Evolutionary conservation across 2,113 vertebrate genomes (phyloP).

Genomic region (Mystacornis crossleyi): DNA sequence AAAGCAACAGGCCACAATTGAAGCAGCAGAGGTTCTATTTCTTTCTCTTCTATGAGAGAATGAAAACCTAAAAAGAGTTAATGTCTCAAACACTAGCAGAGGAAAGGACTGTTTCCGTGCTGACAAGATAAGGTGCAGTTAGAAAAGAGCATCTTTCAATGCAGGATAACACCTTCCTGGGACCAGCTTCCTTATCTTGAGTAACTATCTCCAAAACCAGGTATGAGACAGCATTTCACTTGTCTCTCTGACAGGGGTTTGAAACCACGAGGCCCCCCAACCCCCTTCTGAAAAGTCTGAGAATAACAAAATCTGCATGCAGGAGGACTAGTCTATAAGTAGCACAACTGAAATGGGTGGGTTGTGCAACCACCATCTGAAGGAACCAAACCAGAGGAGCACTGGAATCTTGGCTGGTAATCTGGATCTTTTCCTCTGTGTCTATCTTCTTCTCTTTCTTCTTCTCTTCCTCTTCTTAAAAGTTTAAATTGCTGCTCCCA

Average conservation of each 20-base stretch:
- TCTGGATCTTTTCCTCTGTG: neutral
- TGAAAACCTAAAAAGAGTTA: neutral
- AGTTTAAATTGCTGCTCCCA: neutral
- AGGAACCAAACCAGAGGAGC: neutral
- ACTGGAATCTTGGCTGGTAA: neutral
- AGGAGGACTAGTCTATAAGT: neutral
- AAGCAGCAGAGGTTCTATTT: neutral
- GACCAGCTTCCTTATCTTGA: neutral
- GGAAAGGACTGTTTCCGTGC: neutral
- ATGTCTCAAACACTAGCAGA: neutral
- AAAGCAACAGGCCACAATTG: neutral
- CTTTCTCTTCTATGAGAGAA: neutral
- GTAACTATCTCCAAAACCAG: neutral
- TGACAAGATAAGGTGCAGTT: neutral
- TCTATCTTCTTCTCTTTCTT: neutral
- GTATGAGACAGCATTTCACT: neutral
- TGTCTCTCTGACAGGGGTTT: neutral
- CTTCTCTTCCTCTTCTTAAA: neutral
- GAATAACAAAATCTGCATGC: neutral
- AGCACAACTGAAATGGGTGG: neutral
- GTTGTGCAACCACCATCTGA: neutral
- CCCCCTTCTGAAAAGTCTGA: neutral
- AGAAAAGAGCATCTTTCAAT: neutral
- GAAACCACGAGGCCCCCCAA: neutral
- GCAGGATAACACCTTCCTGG: neutral